Base-by-base conservation (phyloP, 2,797 vertebrate genomes). In the Fundulus diaphanus region DNA sequence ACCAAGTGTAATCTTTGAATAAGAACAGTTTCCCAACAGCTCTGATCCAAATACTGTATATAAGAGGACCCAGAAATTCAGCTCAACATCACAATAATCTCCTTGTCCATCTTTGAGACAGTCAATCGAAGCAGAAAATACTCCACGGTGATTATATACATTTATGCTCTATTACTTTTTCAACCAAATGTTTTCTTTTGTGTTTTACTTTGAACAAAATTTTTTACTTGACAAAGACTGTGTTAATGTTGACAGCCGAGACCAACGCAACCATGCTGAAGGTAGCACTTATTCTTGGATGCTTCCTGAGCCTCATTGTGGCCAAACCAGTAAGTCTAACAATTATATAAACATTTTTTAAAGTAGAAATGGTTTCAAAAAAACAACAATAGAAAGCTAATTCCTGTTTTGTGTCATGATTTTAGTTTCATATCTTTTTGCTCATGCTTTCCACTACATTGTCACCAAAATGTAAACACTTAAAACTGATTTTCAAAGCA, bases 301-400 rank as follows among this genome's bases (percentile, higher is more conserved):
- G 84, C 67, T 73, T 83, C 48, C 76, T 83, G 48, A 81, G 70
- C 56, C 73, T 81, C 12, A 70, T 40, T 59, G n/a, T 86, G 70
- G 76, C 78, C 70, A 29, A 65, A 7, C 69, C 81, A 48, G 81
- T 85, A 56, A 69, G 78, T 71, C 2, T 46, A 16, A 49, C 0
- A n/a, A 56, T 1, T 27, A 37, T 44, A 33, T 20, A 1, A 15
- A 24, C 35, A 31, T 8, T 3, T 31, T 24, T 24, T 11, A 7
- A 51, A 7, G 40, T 40, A 7, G 11, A 9, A 40, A 9, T 40
- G 5, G 40, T 6, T 7, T 40, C n/a, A n/a, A 9, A 40, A 40
- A 40, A 40, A 40, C 7, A 7, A 1, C 2, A 44, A 44, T 12
- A 52, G 49, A 51, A 51, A 22, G 9, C 1, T 20, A 20, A 6